Evolutionary conservation across 1,140 invertebrate species (phyloP).

Genomic region (Pteromalus puparum): DNA sequence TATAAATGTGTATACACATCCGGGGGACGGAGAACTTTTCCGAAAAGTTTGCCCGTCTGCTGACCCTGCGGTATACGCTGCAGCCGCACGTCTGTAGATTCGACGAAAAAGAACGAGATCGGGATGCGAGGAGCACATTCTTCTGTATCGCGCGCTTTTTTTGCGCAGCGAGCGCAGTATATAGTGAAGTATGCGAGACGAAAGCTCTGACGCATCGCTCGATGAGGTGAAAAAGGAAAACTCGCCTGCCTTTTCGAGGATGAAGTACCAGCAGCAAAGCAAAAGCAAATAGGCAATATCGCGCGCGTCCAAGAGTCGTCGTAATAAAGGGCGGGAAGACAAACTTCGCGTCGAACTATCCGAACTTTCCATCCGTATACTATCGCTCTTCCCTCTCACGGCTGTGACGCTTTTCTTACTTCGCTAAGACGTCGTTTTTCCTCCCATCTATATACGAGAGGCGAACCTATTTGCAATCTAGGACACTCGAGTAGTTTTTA

Average conservation of each 20-base stretch:
- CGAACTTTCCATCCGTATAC: constrained; percentile 29
- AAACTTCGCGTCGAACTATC: constrained; percentile 38
- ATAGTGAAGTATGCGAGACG: too few species aligned
- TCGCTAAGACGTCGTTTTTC: background rate
- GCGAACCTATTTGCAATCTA: constrained; percentile 38
- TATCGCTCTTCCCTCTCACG: background rate
- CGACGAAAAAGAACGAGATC: too few species aligned
- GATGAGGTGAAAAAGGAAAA: background rate
- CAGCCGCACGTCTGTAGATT: background rate
- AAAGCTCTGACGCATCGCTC: too few species aligned
- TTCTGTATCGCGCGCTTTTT: background rate
- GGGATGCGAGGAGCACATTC: too few species aligned
- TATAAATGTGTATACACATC: background rate
- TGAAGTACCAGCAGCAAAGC: constrained; percentile 5
- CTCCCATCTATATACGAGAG: background rate
- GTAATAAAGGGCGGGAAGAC: constrained; percentile 31
- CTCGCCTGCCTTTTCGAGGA: background rate
- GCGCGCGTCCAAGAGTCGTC: background rate
- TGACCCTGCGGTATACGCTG: background rate
- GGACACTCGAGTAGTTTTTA: constrained; percentile 21
- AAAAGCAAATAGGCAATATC: constrained; percentile 33
- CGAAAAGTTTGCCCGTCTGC: constrained; percentile 1
- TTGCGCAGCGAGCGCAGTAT: background rate
- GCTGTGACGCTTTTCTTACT: constrained; percentile 10
- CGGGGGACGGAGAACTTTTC: background rate